Base-by-base conservation (phyloP, 2,888 invertebrate species). In the Caenorhabditis wallacei region DNA sequence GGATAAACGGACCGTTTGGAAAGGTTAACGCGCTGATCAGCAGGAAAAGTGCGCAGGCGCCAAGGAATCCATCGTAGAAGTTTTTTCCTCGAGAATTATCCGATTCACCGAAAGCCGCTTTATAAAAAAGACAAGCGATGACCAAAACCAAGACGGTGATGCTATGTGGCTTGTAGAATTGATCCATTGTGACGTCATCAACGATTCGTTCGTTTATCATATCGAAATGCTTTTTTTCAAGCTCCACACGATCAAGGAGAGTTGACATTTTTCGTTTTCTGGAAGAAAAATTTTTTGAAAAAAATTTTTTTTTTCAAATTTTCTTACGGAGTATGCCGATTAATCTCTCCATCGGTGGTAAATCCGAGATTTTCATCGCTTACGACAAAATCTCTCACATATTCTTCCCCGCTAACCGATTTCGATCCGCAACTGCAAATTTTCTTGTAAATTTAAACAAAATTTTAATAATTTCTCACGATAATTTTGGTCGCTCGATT, bases 111-210 rank as follows among this genome's bases (percentile, higher is more conserved):
- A n/a, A 96, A 93, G 98, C 97, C 16, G 97, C 98, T 89, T 95
- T 95, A 93, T 97, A 98, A 92, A 98, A 95, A 46, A 98, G 95
- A 85, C 95, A 95, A 72, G 95, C 95, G 87, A 97, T 95, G 8
- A 97, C 96, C 40, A 96, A 95, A 56, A 95, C 95, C 75, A 99
- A 93, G 78, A 98, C 94, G 10, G 97, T 96, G 85, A 99, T 95
- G 22, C 98, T 98, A 93, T 98, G 98, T 20, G 99, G 98, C 93
- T 96, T 97, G 92, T 99, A 99, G 93, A 99, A 97, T 92, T 97
- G 96, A 92, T 97, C 96, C 91, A 99, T 93, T 1, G 97, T 97
- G 91, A 99, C 98, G 93, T 98, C 98, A 93, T 98, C 98, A 46
- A 98, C 98, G 84, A 95, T 95, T 90, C 96, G 94, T 93, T 97